Base-by-base conservation (phyloP, 2,797 vertebrate species). In the Calcarius lapponicus region DNA sequence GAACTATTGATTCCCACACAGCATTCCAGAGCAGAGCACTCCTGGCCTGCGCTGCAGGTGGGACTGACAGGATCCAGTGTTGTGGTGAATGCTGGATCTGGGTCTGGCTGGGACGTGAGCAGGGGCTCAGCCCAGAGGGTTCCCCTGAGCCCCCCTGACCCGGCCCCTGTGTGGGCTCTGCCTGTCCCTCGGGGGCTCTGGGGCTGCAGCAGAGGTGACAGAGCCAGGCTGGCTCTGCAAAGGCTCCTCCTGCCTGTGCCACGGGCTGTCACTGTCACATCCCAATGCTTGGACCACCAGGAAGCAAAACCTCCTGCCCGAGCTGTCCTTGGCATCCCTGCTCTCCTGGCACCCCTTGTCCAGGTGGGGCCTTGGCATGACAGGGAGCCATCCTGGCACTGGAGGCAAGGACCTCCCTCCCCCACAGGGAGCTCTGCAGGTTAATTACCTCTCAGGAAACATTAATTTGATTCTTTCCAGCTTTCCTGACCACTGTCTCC, bases 191-290 rank as follows among this genome's bases (percentile, higher is more conserved):
- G 0, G 0, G 29, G 38, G 50, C 74, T 10, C 9, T 7, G 43
- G 15, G 69, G 51, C 45, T 3, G 7, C 25, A 12, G 2, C 22
- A 17, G 3, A 5, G 40, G 31, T 16, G 71, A 17, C 31, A 7
- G 38, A 76, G 72, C 48, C 45, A 56, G 34, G 43, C 29, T 1
- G 3, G 67, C 19, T 43, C 3, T 69, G 40, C 70, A 42, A 32
- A 66, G 40, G 18, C 26, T 70, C 9, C 38, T 8, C 17, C 36
- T 43, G 24, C 15, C 56, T 8, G 11, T 64, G 71, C 31, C 38
- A 32, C 0, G 1, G 45, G 22, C 60, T 66, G 42, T n/a, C 36
- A 28, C 6, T 66, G 42, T n/a, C n/a, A 32, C 6, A 2, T 7
- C 11, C 53, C 8, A 5, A 31, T 17, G 62, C 42, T 75, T 60